phyloP scores from a whole-genome alignment of 1,140 invertebrate genomes.

The Eurytemora carolleeae region DNA sequence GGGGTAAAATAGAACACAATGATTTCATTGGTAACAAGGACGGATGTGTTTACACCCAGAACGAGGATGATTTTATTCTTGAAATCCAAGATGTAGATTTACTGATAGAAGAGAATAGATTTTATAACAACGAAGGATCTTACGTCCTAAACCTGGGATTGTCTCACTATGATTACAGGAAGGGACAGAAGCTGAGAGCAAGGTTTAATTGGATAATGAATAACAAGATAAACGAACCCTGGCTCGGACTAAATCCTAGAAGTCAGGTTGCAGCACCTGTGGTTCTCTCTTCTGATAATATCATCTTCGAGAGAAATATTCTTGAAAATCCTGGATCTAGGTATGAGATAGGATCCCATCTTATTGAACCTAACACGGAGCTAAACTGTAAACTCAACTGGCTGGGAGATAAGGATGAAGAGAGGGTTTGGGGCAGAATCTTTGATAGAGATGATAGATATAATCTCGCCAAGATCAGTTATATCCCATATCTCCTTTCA shows the following conservation, averaged over 20 bases:
- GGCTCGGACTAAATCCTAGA: conserved; percentile 53
- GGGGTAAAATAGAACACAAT: conserved; percentile 62
- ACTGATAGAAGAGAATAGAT: conserved; percentile 65
- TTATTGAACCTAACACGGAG: conserved; percentile 76
- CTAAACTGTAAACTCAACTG: conserved; percentile 88
- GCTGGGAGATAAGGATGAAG: conserved; percentile 57
- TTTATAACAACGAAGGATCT: conserved; percentile 59
- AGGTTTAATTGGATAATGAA: conserved; percentile 66
- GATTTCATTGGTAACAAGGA: conserved; percentile 56
- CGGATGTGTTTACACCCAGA: conserved; percentile 68
- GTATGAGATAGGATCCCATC: conserved; percentile 85
- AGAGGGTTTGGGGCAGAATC: conserved; percentile 44
- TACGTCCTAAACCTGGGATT: conserved; percentile 71
- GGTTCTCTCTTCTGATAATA: conserved; percentile 62
- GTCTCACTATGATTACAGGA: conserved; percentile 52
- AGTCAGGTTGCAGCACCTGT: conserved; percentile 74
- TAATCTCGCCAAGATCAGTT: conserved; percentile 66
- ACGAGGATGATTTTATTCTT: conserved; percentile 47
- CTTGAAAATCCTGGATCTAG: conserved; percentile 69
- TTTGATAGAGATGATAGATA: conserved; percentile 80
- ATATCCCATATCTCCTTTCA: conserved; percentile 62
- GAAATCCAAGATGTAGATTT: conserved; percentile 46
- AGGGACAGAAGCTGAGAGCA: conserved; percentile 53
- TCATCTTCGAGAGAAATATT: conserved; percentile 71
- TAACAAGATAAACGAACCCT: conserved; percentile 73